Evolutionary conservation across 1,140 invertebrate genomes (phyloP).

Genomic region (Lasioglossum albipes): DNA sequence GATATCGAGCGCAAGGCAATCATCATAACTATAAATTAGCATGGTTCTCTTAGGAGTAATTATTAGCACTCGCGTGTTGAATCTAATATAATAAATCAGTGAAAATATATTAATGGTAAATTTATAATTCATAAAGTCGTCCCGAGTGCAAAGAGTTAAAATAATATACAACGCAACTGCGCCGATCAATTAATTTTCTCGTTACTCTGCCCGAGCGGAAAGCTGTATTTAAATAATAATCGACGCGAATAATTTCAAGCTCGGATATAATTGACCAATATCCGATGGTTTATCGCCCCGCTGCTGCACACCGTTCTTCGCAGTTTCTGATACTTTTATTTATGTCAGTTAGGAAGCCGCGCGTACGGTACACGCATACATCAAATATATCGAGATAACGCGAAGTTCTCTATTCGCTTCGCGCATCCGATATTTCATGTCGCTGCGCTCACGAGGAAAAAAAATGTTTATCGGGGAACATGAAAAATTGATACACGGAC

Average conservation of each 20-base stretch:
- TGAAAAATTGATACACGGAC: constrained; percentile 25
- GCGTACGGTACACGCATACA: too few relatives aligned
- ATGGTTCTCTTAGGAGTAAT: neutral
- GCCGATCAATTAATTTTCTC: neutral
- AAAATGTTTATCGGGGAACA: constrained; percentile 32
- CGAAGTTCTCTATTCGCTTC: constrained; percentile 21
- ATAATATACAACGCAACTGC: too few relatives aligned
- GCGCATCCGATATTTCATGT: constrained; percentile 19
- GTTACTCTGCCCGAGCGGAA: neutral
- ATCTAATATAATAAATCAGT: too few relatives aligned
- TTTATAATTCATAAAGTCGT: too few relatives aligned
- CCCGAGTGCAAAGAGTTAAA: too few relatives aligned
- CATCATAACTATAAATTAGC: neutral
- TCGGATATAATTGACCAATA: neutral
- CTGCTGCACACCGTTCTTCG: neutral
- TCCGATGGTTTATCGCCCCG: neutral
- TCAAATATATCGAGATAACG: constrained; percentile 30
- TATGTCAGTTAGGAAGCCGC: neutral
- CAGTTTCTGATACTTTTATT: neutral
- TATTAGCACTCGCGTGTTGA: too few relatives aligned
- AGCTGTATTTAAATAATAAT: neutral
- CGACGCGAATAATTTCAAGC: neutral
- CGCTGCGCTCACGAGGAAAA: neutral
- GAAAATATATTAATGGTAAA: too few relatives aligned
- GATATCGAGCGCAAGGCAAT: constrained; percentile 3